These are phyloP conservation scores for Trichopria drosophilae DNA, from an alignment of 2,888 invertebrate species.

Conservation along the genomic window DNA sequence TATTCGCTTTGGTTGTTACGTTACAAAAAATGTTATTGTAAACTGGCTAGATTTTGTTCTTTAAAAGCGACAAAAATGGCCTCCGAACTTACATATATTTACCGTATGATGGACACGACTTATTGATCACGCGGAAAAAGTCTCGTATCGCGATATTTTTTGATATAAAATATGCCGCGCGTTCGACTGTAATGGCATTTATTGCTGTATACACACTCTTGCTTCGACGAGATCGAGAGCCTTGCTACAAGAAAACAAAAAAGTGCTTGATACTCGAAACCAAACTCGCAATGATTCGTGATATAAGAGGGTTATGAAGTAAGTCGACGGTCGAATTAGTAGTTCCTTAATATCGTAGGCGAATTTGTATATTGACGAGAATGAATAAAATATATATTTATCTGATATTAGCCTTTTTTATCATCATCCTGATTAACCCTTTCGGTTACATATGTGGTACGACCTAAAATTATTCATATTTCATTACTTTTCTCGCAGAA, in stretches of 20 bases:
- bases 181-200: slow-evolving; percentile 2
- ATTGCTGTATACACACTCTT: too few relatives aligned
- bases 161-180: neutral
- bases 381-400: slow-evolving; percentile 51
- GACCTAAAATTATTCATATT: too few relatives aligned
- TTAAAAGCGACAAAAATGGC: too few relatives aligned
- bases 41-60: too few relatives aligned
- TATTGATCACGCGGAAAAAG: slow-evolving; percentile 1
- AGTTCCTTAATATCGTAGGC: slow-evolving; percentile 53
- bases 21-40: too few relatives aligned
- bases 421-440: too few relatives aligned
- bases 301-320: slow-evolving; percentile 40
- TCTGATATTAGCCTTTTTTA: slow-evolving; percentile 31
- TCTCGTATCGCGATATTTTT: slow-evolving; percentile 18
- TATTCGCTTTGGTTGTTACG: too few relatives aligned
- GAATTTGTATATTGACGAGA: slow-evolving; percentile 54
- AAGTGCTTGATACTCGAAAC: slow-evolving; percentile 45
- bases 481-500: too few relatives aligned
- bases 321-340: slow-evolving; percentile 50
- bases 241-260: slow-evolving; percentile 4
- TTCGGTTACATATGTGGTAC: too few relatives aligned
- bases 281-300: slow-evolving; percentile 55
- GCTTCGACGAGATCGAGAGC: slow-evolving; percentile 6
- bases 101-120: too few relatives aligned
- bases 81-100: too few relatives aligned